These are phyloP conservation scores for Exocentrus adspersus DNA, from an alignment of 2,888 invertebrate genomes.

Conservation along the genomic window DNA sequence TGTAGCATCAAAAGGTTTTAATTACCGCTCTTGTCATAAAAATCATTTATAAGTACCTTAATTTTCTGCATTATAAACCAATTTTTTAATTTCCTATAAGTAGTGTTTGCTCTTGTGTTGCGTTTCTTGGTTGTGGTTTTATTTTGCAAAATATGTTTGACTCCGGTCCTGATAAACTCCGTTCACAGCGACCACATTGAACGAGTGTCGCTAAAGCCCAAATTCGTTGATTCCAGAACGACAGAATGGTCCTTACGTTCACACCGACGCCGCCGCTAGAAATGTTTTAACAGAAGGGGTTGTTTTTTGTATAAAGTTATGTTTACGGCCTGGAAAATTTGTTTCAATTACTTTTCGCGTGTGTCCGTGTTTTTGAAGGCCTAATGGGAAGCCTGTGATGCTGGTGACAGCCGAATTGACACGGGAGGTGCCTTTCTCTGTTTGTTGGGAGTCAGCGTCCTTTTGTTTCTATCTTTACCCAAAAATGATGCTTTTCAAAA, in stretches of 20 bases:
- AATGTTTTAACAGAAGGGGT: conserved; percentile 50
- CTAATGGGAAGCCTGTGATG: conserved; percentile 26
- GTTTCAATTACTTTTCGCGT: conserved; percentile 43
- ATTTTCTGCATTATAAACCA: no score
- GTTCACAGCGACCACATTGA: conserved; percentile 56
- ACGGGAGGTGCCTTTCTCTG: conserved; percentile 11
- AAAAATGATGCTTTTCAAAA: conserved; percentile 17
- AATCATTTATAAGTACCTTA: no score
- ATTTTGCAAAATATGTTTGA: no score
- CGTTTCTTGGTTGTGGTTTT: no score
- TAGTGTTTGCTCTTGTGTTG: no score
- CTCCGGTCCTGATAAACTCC: conserved; percentile 31
- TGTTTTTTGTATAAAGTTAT: conserved; percentile 48
- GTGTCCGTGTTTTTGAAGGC: conserved; percentile 32
- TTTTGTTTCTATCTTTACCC: conserved; percentile 19
- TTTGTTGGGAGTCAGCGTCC: not conserved
- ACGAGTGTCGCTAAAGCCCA: conserved; percentile 41
- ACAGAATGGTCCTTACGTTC: not conserved
- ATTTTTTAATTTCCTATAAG: no score
- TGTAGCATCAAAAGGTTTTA: no score
- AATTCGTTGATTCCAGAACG: conserved; percentile 41
- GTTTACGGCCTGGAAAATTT: conserved; percentile 48
- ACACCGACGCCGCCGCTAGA: conserved; percentile 37
- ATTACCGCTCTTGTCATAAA: no score
- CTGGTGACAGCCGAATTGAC: conserved; percentile 18